phyloP scores from a whole-genome alignment of 1,140 invertebrate species.

The Drosophila seguyi region DNA sequence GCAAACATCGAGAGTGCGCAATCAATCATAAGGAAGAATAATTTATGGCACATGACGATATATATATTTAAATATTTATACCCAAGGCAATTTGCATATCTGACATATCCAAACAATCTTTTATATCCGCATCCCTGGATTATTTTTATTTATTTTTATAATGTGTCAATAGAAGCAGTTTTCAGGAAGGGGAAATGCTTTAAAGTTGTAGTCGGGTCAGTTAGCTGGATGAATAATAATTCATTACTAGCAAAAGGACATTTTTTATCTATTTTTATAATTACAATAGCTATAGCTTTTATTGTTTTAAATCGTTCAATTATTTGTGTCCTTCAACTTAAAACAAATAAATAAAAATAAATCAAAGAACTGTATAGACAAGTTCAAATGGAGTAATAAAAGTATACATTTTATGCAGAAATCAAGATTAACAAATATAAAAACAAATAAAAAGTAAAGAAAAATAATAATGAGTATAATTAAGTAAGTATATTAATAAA shows the following conservation, averaged over 20 bases:
- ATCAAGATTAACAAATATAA: not conserved
- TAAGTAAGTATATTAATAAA: too few relatives aligned
- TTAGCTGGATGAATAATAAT: not conserved
- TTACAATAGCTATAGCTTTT: not conserved
- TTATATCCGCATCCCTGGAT: constrained; percentile 7
- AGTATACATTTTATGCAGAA: not conserved
- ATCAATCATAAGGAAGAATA: constrained; percentile 59
- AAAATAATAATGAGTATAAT: too few relatives aligned
- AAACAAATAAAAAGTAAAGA: not conserved
- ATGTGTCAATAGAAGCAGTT: not conserved
- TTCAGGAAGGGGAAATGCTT: not conserved
- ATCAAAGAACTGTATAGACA: too few relatives aligned
- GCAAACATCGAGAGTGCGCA: constrained; percentile 48
- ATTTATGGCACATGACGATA: constrained; percentile 37
- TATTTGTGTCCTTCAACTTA: not conserved
- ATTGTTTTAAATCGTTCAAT: not conserved
- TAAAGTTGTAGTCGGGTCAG: not conserved
- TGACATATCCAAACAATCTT: constrained; percentile 37
- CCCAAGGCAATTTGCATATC: constrained; percentile 29
- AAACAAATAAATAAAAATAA: not conserved
- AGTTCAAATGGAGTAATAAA: not conserved
- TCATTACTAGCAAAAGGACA: not conserved
- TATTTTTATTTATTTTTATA: constrained; percentile 9
- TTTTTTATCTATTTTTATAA: not conserved
- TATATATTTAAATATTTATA: constrained; percentile 23